These are phyloP conservation scores for Brachyptera risi DNA, from an alignment of 2,888 invertebrate genomes.

Conservation along the genomic window DNA sequence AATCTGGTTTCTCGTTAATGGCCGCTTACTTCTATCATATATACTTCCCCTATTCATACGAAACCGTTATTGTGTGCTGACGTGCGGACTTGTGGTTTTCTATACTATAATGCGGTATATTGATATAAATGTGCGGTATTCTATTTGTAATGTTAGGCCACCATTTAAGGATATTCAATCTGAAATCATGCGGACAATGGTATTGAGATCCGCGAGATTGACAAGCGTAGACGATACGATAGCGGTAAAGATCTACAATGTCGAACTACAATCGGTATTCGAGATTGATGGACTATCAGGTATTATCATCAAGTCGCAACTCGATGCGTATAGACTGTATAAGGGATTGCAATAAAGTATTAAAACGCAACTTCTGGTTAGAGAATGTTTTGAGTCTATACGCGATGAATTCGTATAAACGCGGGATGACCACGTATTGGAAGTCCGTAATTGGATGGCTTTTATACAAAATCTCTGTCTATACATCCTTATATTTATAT, in stretches of 20 bases:
- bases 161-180: constrained; percentile 3
- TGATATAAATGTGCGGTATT: not conserved
- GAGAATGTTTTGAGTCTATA: too few species aligned
- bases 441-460: constrained; percentile 3
- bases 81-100: not conserved
- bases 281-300: constrained; percentile 8
- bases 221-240: not conserved
- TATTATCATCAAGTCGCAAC: not conserved
- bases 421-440: not conserved
- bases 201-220: not conserved
- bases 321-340: not conserved
- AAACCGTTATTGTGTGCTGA: not conserved
- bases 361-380: too few species aligned
- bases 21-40: too few species aligned
- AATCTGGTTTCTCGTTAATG: not conserved
- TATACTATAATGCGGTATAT: not conserved
- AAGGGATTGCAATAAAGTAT: not conserved
- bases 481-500: not conserved
- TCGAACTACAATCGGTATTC: too few species aligned
- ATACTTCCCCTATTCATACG: not conserved
- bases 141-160: not conserved
- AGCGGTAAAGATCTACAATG: not conserved
- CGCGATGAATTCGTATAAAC: not conserved
- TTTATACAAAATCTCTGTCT: not conserved
- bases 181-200: constrained; percentile 4